A percentile compares a stretch with the other conserved stretches of the same genome.
These are phyloP conservation scores for Prionailurus viverrinus DNA, from an alignment of 2,113 vertebrate species.

Conservation along the genomic window DNA sequence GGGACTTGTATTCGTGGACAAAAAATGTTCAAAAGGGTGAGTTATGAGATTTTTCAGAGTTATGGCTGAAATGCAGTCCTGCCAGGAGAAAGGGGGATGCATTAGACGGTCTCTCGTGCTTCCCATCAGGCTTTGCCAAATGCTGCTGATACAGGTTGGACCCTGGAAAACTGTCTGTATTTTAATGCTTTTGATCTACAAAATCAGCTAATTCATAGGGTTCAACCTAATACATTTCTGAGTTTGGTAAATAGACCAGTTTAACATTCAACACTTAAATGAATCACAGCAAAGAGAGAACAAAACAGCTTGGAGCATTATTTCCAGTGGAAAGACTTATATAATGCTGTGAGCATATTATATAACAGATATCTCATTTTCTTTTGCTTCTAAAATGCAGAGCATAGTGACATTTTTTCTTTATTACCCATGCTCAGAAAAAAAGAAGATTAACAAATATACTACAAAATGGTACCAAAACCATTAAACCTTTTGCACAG, in stretches of 20 bases:
- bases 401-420: constrained; percentile 37
- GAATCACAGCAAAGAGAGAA: neutral
- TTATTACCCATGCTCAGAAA: constrained; percentile 6
- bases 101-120: neutral
- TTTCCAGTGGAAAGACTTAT: constrained; percentile 33
- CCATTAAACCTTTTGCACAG: neutral
- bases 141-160: neutral
- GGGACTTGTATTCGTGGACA: constrained; percentile 22
- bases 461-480: constrained; percentile 49
- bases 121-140: neutral
- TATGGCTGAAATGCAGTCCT: neutral
- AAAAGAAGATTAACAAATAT: constrained; percentile 50
- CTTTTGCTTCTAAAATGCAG: constrained; percentile 59
- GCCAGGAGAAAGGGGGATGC: neutral
- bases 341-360: neutral
- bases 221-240: neutral
- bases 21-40: neutral
- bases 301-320: neutral
- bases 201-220: neutral
- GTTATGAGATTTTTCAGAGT: neutral
- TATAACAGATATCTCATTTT: constrained; percentile 45
- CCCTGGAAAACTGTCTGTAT: neutral
- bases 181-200: constrained; percentile 23
- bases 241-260: constrained; percentile 39
- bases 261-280: neutral